Evolutionary conservation across 2,797 vertebrate species (phyloP).

Genomic region (Molossus alvarezi): DNA sequence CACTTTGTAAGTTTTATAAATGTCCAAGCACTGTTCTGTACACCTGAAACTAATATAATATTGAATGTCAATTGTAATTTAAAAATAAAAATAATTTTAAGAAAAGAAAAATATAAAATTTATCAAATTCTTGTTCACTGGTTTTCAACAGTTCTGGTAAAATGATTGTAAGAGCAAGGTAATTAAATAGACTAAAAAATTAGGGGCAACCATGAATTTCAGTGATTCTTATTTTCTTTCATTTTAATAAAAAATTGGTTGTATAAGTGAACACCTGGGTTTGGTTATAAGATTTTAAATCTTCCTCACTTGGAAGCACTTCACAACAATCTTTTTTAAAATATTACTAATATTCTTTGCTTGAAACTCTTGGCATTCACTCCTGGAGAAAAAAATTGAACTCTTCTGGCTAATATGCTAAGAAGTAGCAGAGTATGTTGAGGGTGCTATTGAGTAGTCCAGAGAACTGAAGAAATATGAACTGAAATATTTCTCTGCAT

Average conservation of each 20-base stretch:
- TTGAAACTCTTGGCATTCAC: slow-evolving; percentile 73
- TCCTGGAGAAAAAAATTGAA: slow-evolving; percentile 52
- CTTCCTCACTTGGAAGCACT: slow-evolving; percentile 79
- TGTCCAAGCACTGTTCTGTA: not conserved
- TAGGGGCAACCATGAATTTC: slow-evolving; percentile 63
- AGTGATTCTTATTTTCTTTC: slow-evolving; percentile 77
- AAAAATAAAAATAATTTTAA: not conserved
- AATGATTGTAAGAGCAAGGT: slow-evolving; percentile 67
- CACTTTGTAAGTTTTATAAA: not conserved
- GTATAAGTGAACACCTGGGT: slow-evolving; percentile 80
- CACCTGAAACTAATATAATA: not conserved
- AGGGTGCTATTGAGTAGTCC: not conserved
- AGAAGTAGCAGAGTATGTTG: slow-evolving; percentile 23
- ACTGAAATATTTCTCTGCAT: not conserved
- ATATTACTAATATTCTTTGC: slow-evolving; percentile 78
- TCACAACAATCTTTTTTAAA: slow-evolving; percentile 79
- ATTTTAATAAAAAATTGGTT: slow-evolving; percentile 74
- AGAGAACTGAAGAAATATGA: not conserved
- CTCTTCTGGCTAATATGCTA: slow-evolving; percentile 26
- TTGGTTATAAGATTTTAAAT: slow-evolving; percentile 79
- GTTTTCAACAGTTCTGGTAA: slow-evolving; percentile 64
- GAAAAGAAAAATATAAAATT: slow-evolving; percentile 27
- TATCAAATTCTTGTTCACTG: not conserved
- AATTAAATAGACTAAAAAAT: slow-evolving; percentile 78
- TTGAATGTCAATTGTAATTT: not conserved